phyloP scores from a whole-genome alignment of 2,888 invertebrate species.

The Rhimphoctona megacephalus region DNA sequence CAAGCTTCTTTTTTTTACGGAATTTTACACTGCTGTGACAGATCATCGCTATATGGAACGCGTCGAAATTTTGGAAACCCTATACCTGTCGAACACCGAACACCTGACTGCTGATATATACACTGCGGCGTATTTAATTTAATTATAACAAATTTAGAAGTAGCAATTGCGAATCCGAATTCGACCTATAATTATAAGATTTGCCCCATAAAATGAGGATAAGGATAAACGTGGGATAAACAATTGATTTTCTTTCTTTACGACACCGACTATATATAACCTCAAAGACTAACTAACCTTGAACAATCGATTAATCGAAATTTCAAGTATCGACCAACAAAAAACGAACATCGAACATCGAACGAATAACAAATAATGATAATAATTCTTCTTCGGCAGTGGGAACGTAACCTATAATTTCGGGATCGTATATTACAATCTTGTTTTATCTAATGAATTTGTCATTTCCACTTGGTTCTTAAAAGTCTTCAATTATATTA shows the following conservation, averaged over 20 bases:
- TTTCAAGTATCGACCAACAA: background rate
- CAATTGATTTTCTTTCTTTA: background rate
- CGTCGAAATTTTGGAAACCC: background rate
- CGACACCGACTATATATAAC: background rate
- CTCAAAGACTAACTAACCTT: background rate
- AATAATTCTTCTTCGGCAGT: background rate
- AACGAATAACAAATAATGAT: background rate
- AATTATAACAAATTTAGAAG: background rate
- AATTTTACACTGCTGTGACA: background rate
- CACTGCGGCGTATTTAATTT: background rate
- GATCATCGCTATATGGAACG: background rate
- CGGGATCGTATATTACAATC: background rate
- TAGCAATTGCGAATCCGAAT: background rate
- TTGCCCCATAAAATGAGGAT: background rate
- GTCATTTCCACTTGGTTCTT: background rate
- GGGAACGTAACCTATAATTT: background rate
- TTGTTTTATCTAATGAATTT: background rate
- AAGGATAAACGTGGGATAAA: background rate
- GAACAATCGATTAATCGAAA: background rate
- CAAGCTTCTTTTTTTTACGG: background rate
- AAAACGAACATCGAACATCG: background rate
- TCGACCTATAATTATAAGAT: background rate
- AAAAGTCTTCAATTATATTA: background rate
- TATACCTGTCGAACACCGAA: background rate
- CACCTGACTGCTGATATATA: background rate